These are phyloP conservation scores for Lepidostoma basale DNA, from an alignment of 1,140 invertebrate genomes.

Conservation along the genomic window DNA sequence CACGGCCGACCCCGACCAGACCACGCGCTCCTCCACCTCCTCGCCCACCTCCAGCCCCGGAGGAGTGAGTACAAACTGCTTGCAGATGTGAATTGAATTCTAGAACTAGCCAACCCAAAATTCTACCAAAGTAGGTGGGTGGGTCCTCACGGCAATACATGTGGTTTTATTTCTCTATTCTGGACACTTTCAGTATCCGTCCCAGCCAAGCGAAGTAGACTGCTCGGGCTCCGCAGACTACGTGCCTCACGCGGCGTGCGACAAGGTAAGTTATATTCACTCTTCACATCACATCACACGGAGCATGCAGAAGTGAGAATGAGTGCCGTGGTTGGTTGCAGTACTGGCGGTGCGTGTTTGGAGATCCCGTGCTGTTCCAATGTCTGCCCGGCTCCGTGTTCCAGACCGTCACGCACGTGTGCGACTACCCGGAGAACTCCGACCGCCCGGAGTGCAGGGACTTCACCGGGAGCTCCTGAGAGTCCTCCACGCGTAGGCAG, in stretches of 20 bases:
- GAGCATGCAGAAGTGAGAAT: background rate
- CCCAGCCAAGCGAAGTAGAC: constrained; percentile 51
- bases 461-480: constrained; percentile 32
- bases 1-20: constrained; percentile 37
- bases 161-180: too few species aligned
- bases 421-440: constrained; percentile 79
- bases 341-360: constrained; percentile 83
- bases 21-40: constrained; percentile 47
- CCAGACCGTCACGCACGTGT: constrained; percentile 69
- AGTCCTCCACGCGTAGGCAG: too few species aligned
- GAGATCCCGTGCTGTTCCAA: constrained; percentile 71
- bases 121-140: background rate
- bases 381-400: constrained; percentile 78
- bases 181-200: constrained; percentile 3
- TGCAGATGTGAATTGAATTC: too few species aligned
- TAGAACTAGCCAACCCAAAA: too few species aligned
- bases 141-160: too few species aligned
- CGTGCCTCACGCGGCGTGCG: constrained; percentile 66
- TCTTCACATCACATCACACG: background rate
- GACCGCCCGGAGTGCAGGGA: constrained; percentile 68
- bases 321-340: constrained; percentile 50
- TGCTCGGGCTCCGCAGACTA: constrained; percentile 63
- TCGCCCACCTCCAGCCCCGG: constrained; percentile 31
- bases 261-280: constrained; percentile 61
- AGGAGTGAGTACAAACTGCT: too few species aligned